Evolutionary conservation across 2,888 invertebrate genomes (phyloP).

Genomic region (Steinernema scapterisci): DNA sequence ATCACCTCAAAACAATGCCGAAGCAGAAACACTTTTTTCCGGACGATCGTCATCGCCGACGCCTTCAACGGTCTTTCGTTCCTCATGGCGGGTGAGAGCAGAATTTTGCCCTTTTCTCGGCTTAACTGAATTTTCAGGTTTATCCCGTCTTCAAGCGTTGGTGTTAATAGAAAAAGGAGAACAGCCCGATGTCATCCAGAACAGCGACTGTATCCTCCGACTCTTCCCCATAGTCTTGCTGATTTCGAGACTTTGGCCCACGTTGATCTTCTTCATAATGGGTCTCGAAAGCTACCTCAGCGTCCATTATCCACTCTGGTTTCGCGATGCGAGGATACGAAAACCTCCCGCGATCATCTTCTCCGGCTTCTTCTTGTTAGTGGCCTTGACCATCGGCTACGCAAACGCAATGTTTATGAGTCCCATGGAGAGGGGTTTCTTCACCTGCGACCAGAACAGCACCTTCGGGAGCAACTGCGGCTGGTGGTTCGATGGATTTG

Average conservation of each 20-base stretch:
- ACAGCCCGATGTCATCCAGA: neutral
- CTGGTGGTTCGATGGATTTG: slow-evolving; percentile 29
- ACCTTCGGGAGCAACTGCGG: slow-evolving; percentile 50
- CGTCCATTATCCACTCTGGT: slow-evolving; percentile 48
- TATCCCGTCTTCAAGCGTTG: slow-evolving; percentile 4
- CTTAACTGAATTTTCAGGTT: neutral
- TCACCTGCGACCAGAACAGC: slow-evolving; percentile 49
- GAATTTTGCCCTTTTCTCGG: neutral
- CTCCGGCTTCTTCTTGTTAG: slow-evolving; percentile 40
- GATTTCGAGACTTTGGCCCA: slow-evolving; percentile 45
- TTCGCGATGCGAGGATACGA: slow-evolving; percentile 38
- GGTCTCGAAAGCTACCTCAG: slow-evolving; percentile 47
- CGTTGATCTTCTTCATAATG: slow-evolving; percentile 46
- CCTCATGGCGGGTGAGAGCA: neutral
- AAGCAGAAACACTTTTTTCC: slow-evolving; percentile 22
- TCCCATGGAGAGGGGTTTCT: slow-evolving; percentile 43
- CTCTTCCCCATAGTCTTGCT: slow-evolving; percentile 39
- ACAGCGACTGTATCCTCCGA: slow-evolving; percentile 21
- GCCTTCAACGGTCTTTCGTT: slow-evolving; percentile 15
- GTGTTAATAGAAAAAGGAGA: neutral
- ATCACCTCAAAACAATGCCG: slow-evolving; percentile 27
- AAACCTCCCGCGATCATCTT: slow-evolving; percentile 47
- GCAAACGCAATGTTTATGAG: slow-evolving; percentile 45
- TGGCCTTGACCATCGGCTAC: slow-evolving; percentile 45
- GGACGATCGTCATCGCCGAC: slow-evolving; percentile 17